Percentiles rank a stretch among this genome's conserved stretches.
These are phyloP conservation scores for Lepidostoma basale DNA, from an alignment of 1,140 invertebrate genomes.

Conservation along the genomic window DNA sequence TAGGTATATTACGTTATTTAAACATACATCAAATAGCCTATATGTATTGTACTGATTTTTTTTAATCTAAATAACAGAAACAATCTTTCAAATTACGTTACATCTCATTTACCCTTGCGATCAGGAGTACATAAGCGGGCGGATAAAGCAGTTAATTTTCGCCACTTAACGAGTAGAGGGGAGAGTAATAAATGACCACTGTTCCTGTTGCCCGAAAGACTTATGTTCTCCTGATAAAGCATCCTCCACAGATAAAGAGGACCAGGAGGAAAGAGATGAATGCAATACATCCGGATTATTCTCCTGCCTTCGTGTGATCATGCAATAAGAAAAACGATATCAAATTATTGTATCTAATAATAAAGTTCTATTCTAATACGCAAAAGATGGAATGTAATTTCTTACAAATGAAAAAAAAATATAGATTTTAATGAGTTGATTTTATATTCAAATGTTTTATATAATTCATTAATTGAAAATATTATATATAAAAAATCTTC, in stretches of 20 bases:
- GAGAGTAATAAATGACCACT: constrained; percentile 37
- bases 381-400: too few species aligned
- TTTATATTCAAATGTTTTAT: too few species aligned
- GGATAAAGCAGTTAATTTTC: constrained; percentile 44
- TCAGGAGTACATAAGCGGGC: constrained; percentile 8
- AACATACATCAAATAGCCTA: too few species aligned
- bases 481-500: too few species aligned
- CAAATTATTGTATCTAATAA: constrained; percentile 21
- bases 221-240: constrained; percentile 40
- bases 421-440: too few species aligned
- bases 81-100: too few species aligned
- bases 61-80: too few species aligned
- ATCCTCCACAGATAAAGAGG: constrained; percentile 22
- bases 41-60: too few species aligned
- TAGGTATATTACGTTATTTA: too few species aligned
- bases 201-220: constrained; percentile 32
- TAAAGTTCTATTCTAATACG: too few species aligned
- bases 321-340: constrained; percentile 41
- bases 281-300: constrained; percentile 42
- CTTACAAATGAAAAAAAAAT: too few species aligned
- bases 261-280: constrained; percentile 22
- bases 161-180: constrained; percentile 33
- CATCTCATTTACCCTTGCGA: neutral
- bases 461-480: too few species aligned
- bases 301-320: constrained; percentile 33